Conservation (phyloP, 92 coral and sea anemone genomes). For the Hydrozoanthus gracilis region DNA sequence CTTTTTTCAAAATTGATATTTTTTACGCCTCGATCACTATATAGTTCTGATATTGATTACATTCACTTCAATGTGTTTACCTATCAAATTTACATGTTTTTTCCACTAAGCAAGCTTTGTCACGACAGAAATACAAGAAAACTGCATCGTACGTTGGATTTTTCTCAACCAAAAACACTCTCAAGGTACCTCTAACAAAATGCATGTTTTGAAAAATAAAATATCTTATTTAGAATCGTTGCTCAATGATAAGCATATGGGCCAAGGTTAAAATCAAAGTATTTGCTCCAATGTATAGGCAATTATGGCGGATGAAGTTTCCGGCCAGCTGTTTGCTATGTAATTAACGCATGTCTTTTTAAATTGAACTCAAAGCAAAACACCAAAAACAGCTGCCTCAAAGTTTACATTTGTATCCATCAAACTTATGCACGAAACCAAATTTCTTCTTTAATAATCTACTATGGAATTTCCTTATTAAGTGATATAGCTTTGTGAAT, state of each 20-base stretch:
- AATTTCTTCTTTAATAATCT: neutral
- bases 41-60: neutral
- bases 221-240: neutral
- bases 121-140: neutral
- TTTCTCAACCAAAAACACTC: neutral
- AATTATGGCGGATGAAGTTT: neutral
- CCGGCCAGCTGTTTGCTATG: neutral
- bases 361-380: neutral
- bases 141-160: neutral
- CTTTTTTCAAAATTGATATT: no score
- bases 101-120: neutral
- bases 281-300: neutral
- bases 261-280: neutral
- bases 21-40: no score
- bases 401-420: neutral
- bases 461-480: no score
- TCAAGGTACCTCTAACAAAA: neutral
- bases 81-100: neutral
- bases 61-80: neutral
- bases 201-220: neutral
- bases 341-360: neutral
- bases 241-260: neutral
- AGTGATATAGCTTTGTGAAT: no score
- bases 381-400: neutral
- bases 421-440: neutral